Evolutionary conservation across 2,888 invertebrate genomes (phyloP).

Genomic region (Dryadula phaetusa): DNA sequence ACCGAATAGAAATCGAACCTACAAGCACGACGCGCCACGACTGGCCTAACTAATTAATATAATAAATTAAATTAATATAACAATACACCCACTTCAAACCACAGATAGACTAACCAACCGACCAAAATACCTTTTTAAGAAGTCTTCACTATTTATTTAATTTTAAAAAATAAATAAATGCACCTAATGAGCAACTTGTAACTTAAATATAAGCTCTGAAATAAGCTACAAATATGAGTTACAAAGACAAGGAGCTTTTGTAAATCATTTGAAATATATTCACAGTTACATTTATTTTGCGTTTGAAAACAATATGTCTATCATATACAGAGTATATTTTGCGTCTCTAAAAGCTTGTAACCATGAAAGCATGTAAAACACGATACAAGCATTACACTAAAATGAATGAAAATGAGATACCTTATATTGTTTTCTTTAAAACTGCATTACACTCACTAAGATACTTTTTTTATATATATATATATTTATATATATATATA

Average conservation of each 20-base stretch:
- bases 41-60: too few species aligned
- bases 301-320: slow-evolving; percentile 11
- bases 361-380: neutral
- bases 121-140: too few species aligned
- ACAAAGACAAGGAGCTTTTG: slow-evolving; percentile 5
- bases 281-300: slow-evolving; percentile 1
- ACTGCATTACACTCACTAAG: neutral
- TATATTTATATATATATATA: too few species aligned
- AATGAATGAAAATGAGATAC: neutral
- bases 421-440: slow-evolving; percentile 7
- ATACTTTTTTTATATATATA: too few species aligned
- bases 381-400: neutral
- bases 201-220: slow-evolving; percentile 8
- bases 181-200: slow-evolving; percentile 12
- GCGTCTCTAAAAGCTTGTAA: slow-evolving; percentile 16
- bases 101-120: too few species aligned
- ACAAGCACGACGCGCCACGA: too few species aligned
- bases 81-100: too few species aligned
- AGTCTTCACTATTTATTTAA: too few species aligned
- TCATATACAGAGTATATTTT: neutral
- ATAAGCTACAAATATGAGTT: neutral
- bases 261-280: slow-evolving; percentile 9
- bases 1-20: too few species aligned
- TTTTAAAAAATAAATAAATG: neutral
- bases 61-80: too few species aligned